Conservation (phyloP, 2,888 invertebrate genomes). For the Spialia ferax region DNA sequence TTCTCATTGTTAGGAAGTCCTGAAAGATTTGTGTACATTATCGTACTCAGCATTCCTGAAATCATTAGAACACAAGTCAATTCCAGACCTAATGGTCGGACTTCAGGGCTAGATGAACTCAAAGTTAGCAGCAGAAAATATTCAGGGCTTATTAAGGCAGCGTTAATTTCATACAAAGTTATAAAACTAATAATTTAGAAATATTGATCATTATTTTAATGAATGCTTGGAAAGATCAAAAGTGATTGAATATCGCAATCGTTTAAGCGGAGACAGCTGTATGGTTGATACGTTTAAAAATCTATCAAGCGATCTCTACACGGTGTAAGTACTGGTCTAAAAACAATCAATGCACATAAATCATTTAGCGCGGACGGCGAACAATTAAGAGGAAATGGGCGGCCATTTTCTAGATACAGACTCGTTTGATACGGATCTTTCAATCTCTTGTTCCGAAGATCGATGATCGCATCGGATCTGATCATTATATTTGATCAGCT, state of each 20-base stretch:
- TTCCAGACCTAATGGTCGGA: too few relatives aligned
- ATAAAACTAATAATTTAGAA: not conserved
- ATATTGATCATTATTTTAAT: not conserved
- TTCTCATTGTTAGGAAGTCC: too few relatives aligned
- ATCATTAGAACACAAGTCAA: too few relatives aligned
- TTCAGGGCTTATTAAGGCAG: too few relatives aligned
- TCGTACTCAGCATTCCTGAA: too few relatives aligned
- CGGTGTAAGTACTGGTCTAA: slow-evolving; percentile 18
- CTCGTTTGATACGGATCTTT: slow-evolving; percentile 38
- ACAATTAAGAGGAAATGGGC: slow-evolving; percentile 40
- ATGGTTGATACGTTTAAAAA: slow-evolving; percentile 27
- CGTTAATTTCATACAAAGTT: too few relatives aligned
- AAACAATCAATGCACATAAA: slow-evolving; percentile 38
- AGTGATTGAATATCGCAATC: slow-evolving; percentile 6
- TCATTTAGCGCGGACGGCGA: slow-evolving; percentile 38
- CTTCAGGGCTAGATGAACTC: too few relatives aligned
- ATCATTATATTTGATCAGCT: slow-evolving; percentile 39
- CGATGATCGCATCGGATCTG: slow-evolving; percentile 33
- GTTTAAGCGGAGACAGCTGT: slow-evolving; percentile 10
- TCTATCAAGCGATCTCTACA: slow-evolving; percentile 25
- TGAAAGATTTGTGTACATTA: too few relatives aligned
- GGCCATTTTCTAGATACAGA: slow-evolving; percentile 36
- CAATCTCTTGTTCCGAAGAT: slow-evolving; percentile 40
- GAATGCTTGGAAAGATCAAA: not conserved
- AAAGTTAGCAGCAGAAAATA: too few relatives aligned